phyloP scores from a whole-genome alignment of 2,797 vertebrate species.

The Gobio occitaniae region DNA sequence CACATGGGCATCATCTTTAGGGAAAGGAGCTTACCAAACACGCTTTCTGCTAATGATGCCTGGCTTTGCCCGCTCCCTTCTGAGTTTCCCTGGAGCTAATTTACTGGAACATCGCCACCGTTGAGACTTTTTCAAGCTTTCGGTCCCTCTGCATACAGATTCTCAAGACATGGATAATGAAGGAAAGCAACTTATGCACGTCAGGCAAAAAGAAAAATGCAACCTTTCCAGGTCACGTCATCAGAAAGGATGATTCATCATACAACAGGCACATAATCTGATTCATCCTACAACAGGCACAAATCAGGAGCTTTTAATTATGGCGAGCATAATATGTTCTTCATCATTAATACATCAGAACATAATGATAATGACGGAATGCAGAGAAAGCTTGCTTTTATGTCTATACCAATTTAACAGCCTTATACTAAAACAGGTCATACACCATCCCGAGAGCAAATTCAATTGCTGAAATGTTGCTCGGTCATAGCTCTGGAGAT shows the following conservation, averaged over 20 bases:
- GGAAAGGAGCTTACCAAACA: slow-evolving; percentile 58
- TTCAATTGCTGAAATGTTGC: slow-evolving; percentile 5
- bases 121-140: slow-evolving; percentile 59
- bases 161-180: slow-evolving; percentile 44
- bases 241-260: slow-evolving; percentile 18
- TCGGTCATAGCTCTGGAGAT: slow-evolving; percentile 4
- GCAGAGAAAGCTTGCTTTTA: background rate
- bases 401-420: background rate
- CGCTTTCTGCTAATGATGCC: slow-evolving; percentile 59
- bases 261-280: background rate
- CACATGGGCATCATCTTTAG: slow-evolving; percentile 52
- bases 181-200: slow-evolving; percentile 47
- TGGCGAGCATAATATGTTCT: background rate
- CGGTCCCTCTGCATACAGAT: slow-evolving; percentile 29
- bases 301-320: slow-evolving; percentile 6
- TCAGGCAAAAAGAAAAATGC: slow-evolving; percentile 13
- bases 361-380: background rate
- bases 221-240: slow-evolving; percentile 29
- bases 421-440: background rate
- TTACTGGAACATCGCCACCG: slow-evolving; percentile 64
- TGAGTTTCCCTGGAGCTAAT: slow-evolving; percentile 62
- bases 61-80: slow-evolving; percentile 47
- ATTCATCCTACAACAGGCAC: slow-evolving; percentile 10
- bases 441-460: background rate
- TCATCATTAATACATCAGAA: background rate